Evolutionary conservation across 2,888 invertebrate species (phyloP), one percentile per base, ranked within the genome.

Genomic region (Sinotaia quadrata): DNA sequence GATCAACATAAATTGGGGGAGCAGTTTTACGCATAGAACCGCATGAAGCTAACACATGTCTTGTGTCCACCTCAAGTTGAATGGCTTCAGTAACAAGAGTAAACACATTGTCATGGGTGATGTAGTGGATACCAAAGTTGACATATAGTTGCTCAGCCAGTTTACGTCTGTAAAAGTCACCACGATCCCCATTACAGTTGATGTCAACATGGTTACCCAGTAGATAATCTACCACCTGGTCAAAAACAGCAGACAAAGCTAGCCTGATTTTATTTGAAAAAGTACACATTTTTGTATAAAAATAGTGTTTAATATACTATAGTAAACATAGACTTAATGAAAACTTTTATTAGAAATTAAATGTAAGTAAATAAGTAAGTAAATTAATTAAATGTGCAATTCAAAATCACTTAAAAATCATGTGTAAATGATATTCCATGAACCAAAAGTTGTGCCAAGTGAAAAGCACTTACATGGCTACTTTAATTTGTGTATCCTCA

Each of bases 111-210:
- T 33, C 68, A 67, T 84, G 82, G 10, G 80, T 79, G 12, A 84
- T 76, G 31, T 82, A 81, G 29, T 81, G 76, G 27, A 83, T 75
- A 7, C 79, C 75, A 65, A 77, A 84, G 27, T 78, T 75, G 21
- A 80, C 56, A 66, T 80, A 81, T n/a, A 84, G 73, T 69, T 84
- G 81, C 69, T 83, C 83, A 4, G 84, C 83, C 54, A 84, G 68
- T 66, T 83, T 81, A n/a, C 84, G 72, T 29, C 80, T 69, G 68
- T 82, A 84, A 71, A 84, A 81, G 67, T 84, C 84, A n/a, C 83
- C 84, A 21, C 83, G 71, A 68, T 84, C 81, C 1, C 84, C 84
- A 4, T 76, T 76, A 52, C 80, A 61, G 7, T 80, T 81, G 1
- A 79, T 71, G 54, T 84, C 84, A 34, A 82, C 81, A 69, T 83